Percentiles rank a stretch among this genome's conserved stretches.
phyloP scores from a whole-genome alignment of 2,113 vertebrate genomes.

The Zosterops borbonicus region DNA sequence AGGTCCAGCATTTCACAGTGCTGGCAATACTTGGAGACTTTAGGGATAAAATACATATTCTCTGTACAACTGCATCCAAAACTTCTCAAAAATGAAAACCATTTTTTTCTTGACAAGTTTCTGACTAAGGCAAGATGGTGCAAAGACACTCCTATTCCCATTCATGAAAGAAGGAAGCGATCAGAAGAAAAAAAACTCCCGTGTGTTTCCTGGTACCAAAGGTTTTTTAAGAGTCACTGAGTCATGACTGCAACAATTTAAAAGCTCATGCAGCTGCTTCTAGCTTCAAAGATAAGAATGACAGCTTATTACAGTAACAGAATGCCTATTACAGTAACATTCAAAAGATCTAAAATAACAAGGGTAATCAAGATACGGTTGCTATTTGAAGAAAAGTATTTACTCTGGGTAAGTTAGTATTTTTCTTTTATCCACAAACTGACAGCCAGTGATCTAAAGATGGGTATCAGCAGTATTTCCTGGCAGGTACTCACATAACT shows the following conservation, averaged over 20 bases:
- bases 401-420: neutral
- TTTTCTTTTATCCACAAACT: neutral
- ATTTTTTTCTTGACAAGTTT: neutral
- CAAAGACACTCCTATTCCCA: neutral
- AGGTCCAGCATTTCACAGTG: neutral
- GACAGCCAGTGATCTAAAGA: neutral
- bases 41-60: neutral
- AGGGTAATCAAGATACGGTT: no score
- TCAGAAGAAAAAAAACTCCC: neutral
- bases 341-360: neutral
- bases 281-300: neutral
- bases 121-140: neutral
- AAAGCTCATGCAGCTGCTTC: neutral
- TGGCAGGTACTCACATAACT: neutral
- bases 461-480: neutral
- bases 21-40: neutral
- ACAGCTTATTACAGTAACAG: neutral
- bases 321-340: neutral
- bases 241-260: neutral
- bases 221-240: neutral
- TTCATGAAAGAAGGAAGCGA: neutral
- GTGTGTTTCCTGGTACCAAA: neutral
- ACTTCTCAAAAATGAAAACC: neutral
- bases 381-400: neutral
- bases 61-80: neutral